A percentile compares a stretch with the other conserved stretches of the same genome.
These are phyloP conservation scores for Eurytoma californica DNA, from an alignment of 2,888 invertebrate genomes.

Conservation along the genomic window DNA sequence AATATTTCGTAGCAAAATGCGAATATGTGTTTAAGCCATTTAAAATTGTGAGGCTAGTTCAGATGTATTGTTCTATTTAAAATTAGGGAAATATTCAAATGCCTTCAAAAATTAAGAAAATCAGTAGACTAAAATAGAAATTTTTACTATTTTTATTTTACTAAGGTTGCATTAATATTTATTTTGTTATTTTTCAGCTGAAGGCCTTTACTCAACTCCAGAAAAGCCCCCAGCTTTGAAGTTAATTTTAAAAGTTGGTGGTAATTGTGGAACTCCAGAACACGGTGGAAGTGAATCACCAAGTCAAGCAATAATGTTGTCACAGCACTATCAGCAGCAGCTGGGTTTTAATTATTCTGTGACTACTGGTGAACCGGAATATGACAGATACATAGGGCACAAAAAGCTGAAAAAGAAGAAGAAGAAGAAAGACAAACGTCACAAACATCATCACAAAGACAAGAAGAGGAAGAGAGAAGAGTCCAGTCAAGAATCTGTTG, in stretches of 20 bases:
- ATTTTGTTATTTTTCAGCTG: conserved; percentile 58
- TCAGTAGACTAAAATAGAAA: too few relatives aligned
- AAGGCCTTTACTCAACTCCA: conserved; percentile 67
- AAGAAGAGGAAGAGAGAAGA: conserved; percentile 81
- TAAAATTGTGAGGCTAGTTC: too few relatives aligned
- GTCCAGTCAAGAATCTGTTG: conserved; percentile 79
- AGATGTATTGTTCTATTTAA: too few relatives aligned
- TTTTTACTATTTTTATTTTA: too few relatives aligned
- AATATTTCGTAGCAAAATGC: too few relatives aligned
- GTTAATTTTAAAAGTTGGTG: conserved; percentile 85
- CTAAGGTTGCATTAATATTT: not conserved
- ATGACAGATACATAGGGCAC: conserved; percentile 75
- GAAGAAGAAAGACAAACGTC: conserved; percentile 86
- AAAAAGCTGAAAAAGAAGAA: conserved; percentile 87
- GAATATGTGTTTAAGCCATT: too few relatives aligned
- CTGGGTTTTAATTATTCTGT: conserved; percentile 73
- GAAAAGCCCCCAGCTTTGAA: conserved; percentile 80
- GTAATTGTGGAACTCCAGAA: conserved; percentile 82
- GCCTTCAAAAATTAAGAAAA: too few relatives aligned
- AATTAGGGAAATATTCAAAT: too few relatives aligned
- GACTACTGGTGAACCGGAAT: conserved; percentile 70
- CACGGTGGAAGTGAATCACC: conserved; percentile 69
- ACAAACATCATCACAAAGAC: conserved; percentile 84
- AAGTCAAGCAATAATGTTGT: conserved; percentile 67
- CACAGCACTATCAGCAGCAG: conserved; percentile 72